Evolutionary conservation across 2,888 invertebrate species (phyloP).

Genomic region (Beris morrisii): DNA sequence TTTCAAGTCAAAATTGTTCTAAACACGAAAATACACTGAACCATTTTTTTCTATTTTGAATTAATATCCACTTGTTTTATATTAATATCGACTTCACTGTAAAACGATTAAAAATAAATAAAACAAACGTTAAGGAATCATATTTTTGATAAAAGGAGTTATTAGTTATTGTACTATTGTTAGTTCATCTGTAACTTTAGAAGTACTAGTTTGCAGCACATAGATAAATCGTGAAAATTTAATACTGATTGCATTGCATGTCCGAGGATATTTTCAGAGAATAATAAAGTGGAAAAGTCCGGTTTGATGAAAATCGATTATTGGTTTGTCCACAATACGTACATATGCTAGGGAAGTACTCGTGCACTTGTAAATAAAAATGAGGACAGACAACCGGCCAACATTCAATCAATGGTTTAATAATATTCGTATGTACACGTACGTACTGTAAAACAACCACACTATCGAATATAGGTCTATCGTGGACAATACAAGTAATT

Average conservation of each 20-base stretch:
- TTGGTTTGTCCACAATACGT: not conserved
- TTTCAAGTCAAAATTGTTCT: slow-evolving; percentile 18
- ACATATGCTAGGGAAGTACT: too few species aligned
- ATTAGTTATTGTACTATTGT: not conserved
- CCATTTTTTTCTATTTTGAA: not conserved
- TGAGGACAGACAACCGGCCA: too few species aligned
- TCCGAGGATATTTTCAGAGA: slow-evolving; percentile 18
- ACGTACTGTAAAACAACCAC: too few species aligned
- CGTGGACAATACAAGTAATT: too few species aligned
- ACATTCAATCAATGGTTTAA: too few species aligned
- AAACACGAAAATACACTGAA: not conserved
- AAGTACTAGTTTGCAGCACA: not conserved
- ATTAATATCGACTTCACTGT: not conserved
- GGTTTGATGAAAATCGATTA: slow-evolving; percentile 27
- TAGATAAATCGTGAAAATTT: slow-evolving; percentile 32
- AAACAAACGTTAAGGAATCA: not conserved
- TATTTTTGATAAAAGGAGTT: not conserved
- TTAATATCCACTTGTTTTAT: not conserved
- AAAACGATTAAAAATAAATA: not conserved
- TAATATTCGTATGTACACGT: too few species aligned
- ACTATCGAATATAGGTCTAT: too few species aligned
- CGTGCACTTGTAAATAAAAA: too few species aligned
- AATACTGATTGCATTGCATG: slow-evolving; percentile 45
- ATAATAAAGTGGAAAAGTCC: slow-evolving; percentile 1
- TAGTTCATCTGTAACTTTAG: not conserved